Conservation (phyloP, 2,888 invertebrate genomes). For the Bombylius major region DNA sequence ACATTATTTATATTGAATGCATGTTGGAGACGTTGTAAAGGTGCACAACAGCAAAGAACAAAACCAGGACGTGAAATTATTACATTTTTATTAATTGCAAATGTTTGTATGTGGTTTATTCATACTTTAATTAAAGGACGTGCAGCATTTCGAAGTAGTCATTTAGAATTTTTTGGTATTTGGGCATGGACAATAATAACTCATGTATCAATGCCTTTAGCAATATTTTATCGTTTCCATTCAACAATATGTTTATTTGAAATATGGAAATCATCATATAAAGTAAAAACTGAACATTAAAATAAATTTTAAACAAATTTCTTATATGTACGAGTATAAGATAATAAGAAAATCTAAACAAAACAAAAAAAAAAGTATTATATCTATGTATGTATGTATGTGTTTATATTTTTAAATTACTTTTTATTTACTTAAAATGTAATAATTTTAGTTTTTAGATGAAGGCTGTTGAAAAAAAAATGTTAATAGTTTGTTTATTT, state of each 20-base stretch:
- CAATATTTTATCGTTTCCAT: conserved; percentile 83
- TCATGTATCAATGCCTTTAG: conserved; percentile 77
- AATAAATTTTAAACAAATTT: not conserved
- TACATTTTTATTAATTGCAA: conserved; percentile 69
- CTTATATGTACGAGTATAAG: too few relatives aligned
- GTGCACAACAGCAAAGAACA: conserved; percentile 52
- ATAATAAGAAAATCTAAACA: too few relatives aligned
- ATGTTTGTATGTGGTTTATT: conserved; percentile 77
- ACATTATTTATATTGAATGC: conserved; percentile 65
- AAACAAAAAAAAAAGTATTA: too few relatives aligned
- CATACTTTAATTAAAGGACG: conserved; percentile 75
- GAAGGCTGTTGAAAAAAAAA: too few relatives aligned
- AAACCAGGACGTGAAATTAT: conserved; percentile 79
- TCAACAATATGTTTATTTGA: conserved; percentile 86
- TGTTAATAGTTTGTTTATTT: too few relatives aligned
- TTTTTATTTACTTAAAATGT: too few relatives aligned
- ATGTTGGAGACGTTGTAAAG: conserved; percentile 61
- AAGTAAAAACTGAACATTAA: conserved; percentile 30
- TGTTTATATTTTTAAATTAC: too few relatives aligned
- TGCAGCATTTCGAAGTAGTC: conserved; percentile 70
- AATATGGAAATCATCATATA: conserved; percentile 84
- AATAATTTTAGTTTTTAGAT: too few relatives aligned
- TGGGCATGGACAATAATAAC: conserved; percentile 90
- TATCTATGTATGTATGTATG: too few relatives aligned
- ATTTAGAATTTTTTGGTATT: conserved; percentile 67